Evolutionary conservation across 2,888 invertebrate genomes (phyloP).

Genomic region (Phania funesta): DNA sequence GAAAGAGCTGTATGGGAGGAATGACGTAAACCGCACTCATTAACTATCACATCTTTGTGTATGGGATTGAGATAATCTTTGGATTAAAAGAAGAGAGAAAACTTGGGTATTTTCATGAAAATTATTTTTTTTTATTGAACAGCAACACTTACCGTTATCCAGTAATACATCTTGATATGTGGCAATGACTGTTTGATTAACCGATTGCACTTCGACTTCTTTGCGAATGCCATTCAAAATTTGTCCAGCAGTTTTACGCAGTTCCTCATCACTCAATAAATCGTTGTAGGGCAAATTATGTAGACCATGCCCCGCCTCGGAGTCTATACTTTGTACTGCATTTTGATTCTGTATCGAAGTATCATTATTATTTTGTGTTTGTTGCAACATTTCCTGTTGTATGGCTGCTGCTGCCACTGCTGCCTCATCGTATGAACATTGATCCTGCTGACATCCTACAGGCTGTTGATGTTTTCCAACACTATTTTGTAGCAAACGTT

Average conservation of each 20-base stretch:
- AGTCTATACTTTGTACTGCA: conserved; percentile 23
- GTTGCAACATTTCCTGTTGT: conserved; percentile 77
- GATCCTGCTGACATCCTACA: conserved; percentile 68
- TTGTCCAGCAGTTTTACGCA: conserved; percentile 83
- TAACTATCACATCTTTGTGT: conserved; percentile 88
- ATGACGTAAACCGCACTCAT: conserved; percentile 86
- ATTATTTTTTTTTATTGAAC: neutral
- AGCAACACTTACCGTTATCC: conserved; percentile 76
- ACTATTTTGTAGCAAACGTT: conserved; percentile 61
- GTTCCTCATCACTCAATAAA: conserved; percentile 78
- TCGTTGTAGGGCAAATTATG: conserved; percentile 73
- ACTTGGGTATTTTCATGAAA: neutral
- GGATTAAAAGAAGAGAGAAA: conserved; percentile 37
- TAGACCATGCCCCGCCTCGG: conserved; percentile 1
- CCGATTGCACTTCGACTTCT: conserved; percentile 83
- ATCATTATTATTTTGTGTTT: conserved; percentile 59
- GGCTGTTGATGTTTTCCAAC: conserved; percentile 52
- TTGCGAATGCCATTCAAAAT: conserved; percentile 83
- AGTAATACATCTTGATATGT: conserved; percentile 79
- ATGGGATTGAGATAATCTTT: conserved; percentile 85
- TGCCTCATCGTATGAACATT: conserved; percentile 76
- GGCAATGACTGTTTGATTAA: conserved; percentile 78
- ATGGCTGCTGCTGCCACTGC: conserved; percentile 78
- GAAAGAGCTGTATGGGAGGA: conserved; percentile 36
- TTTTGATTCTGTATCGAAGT: conserved; percentile 49